Evolutionary conservation across 1,140 invertebrate genomes (phyloP).

Genomic region (Caerostris extrusa): DNA sequence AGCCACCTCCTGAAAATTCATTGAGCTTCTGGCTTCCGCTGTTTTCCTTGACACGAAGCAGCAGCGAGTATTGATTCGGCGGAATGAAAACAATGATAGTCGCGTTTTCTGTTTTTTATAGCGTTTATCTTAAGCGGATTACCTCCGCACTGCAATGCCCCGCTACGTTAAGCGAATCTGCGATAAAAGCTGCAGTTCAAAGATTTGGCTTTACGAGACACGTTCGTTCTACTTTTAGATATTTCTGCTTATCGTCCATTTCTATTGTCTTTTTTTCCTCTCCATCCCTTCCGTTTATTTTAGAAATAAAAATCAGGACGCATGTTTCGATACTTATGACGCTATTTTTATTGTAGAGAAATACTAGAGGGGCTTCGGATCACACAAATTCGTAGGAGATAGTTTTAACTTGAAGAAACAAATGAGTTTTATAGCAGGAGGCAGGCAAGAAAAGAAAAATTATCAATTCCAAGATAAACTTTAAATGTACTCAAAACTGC

Average conservation of each 20-base stretch:
- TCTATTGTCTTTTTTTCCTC: background rate
- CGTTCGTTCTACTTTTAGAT: background rate
- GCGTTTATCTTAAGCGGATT: slow-evolving; percentile 58
- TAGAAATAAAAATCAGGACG: background rate
- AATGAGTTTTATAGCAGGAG: too few relatives aligned
- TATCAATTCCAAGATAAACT: too few relatives aligned
- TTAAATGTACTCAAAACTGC: too few relatives aligned
- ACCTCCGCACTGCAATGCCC: background rate
- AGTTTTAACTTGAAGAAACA: too few relatives aligned
- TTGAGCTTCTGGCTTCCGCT: background rate
- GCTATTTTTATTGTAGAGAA: background rate
- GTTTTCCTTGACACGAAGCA: background rate
- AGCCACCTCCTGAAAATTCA: background rate
- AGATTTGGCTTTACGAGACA: slow-evolving; percentile 4
- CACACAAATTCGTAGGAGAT: too few relatives aligned
- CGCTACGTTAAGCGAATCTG: background rate
- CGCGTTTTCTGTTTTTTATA: slow-evolving; percentile 37
- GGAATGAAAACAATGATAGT: slow-evolving; percentile 16
- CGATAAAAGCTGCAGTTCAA: background rate
- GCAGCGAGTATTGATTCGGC: background rate
- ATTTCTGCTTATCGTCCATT: background rate
- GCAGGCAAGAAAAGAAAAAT: too few relatives aligned
- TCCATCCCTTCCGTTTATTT: background rate
- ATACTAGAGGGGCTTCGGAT: too few relatives aligned
- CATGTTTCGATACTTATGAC: background rate